Evolutionary conservation across 1,140 invertebrate genomes (phyloP).

Genomic region (Belonocnema kinseyi): DNA sequence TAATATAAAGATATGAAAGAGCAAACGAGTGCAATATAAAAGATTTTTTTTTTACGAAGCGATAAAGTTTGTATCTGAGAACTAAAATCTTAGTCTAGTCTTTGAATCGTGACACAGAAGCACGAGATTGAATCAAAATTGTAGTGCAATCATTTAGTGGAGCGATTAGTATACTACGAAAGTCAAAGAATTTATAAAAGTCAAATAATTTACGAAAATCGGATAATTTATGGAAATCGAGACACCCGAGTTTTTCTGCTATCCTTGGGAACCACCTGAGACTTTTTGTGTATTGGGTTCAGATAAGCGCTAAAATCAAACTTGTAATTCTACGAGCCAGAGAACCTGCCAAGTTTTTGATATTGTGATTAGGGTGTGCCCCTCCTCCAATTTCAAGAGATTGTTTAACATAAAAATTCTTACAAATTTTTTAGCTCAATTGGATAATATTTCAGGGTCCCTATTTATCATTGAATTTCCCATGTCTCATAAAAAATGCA

Average conservation of each 20-base stretch:
- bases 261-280: not conserved
- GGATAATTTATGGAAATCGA: not conserved
- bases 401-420: too few species aligned
- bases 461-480: too few species aligned
- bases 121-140: conserved; percentile 28
- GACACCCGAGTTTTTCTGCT: not conserved
- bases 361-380: not conserved
- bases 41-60: conserved; percentile 7
- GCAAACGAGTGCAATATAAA: conserved; percentile 13
- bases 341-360: not conserved
- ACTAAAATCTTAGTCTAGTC: conserved; percentile 22
- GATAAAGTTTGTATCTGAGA: conserved; percentile 14
- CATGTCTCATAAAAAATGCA: too few species aligned
- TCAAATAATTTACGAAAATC: not conserved
- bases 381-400: too few species aligned
- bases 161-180: conserved; percentile 9
- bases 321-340: not conserved
- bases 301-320: not conserved
- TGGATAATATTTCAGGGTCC: too few species aligned
- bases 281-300: not conserved
- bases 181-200: not conserved
- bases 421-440: too few species aligned
- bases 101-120: conserved; percentile 2
- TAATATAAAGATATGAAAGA: not conserved
- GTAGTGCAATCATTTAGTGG: not conserved